These are phyloP conservation scores for Lemur catta DNA, from an alignment of 2,797 vertebrate species.

Conservation along the genomic window DNA sequence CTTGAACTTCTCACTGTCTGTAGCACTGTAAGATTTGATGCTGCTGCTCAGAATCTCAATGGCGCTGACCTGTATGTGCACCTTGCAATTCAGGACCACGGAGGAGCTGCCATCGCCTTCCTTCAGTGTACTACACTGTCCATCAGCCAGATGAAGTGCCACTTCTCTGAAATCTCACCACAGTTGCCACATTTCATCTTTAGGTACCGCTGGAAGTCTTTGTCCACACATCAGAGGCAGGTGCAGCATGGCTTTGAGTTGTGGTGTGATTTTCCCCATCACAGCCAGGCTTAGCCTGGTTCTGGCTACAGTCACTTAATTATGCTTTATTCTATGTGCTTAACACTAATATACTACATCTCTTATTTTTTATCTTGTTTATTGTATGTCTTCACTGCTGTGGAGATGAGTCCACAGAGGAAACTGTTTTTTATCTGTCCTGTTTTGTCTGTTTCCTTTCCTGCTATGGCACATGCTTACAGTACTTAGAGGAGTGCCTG, in stretches of 20 bases:
- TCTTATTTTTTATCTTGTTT: neutral
- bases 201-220: slow-evolving; percentile 96
- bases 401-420: neutral
- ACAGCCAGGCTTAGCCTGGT: neutral
- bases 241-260: slow-evolving; percentile 93
- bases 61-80: slow-evolving; percentile 93
- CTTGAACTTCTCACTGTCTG: slow-evolving; percentile 93
- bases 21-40: slow-evolving; percentile 92
- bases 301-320: neutral
- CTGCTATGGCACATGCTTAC: neutral
- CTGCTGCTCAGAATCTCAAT: slow-evolving; percentile 94
- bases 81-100: slow-evolving; percentile 96
- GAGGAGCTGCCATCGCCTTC: slow-evolving; percentile 94
- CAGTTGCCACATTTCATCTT: slow-evolving; percentile 98
- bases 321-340: neutral
- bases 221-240: slow-evolving; percentile 88
- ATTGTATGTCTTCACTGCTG: neutral
- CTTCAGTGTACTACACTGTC: slow-evolving; percentile 92
- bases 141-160: slow-evolving; percentile 94
- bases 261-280: slow-evolving; percentile 90
- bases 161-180: slow-evolving; percentile 95
- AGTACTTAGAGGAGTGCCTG: neutral
- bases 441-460: neutral
- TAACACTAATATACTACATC: neutral
- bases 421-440: neutral